A percentile compares a stretch with the other conserved stretches of the same genome.
phyloP scores from a whole-genome alignment of 2,888 invertebrate species.

The Pheosia tremula region DNA sequence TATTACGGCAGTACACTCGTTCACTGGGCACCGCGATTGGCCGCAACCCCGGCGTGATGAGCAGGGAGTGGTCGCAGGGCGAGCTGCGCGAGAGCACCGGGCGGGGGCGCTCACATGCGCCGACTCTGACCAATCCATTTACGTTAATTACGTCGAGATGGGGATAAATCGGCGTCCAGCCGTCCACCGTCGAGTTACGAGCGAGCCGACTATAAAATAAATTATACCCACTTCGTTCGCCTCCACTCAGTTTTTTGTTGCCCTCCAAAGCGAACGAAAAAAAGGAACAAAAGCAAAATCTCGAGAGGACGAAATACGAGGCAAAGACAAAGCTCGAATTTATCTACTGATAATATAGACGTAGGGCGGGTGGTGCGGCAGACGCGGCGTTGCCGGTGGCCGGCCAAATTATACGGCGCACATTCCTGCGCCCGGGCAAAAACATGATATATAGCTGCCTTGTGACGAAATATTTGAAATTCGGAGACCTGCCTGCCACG shows the following conservation, averaged over 20 bases:
- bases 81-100: slow-evolving; percentile 42
- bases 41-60: slow-evolving; percentile 44
- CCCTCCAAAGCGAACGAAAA: slow-evolving; percentile 66
- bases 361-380: slow-evolving; percentile 78
- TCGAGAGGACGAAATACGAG: slow-evolving; percentile 83
- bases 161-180: slow-evolving; percentile 83
- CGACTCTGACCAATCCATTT: slow-evolving; percentile 81
- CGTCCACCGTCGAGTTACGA: slow-evolving; percentile 83
- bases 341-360: slow-evolving; percentile 85
- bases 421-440: slow-evolving; percentile 78
- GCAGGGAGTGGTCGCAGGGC: slow-evolving; percentile 57
- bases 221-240: slow-evolving; percentile 84
- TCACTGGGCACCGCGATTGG: slow-evolving; percentile 35
- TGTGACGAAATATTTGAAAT: slow-evolving; percentile 82
- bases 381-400: slow-evolving; percentile 77
- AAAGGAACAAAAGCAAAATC: slow-evolving; percentile 80
- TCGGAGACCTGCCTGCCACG: slow-evolving; percentile 75
- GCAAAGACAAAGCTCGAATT: slow-evolving; percentile 84
- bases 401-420: slow-evolving; percentile 81
- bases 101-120: slow-evolving; percentile 64
- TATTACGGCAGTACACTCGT: slow-evolving; percentile 27
- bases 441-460: slow-evolving; percentile 82
- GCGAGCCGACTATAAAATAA: slow-evolving; percentile 84
- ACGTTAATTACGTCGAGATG: slow-evolving; percentile 82
- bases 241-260: slow-evolving; percentile 83